Conservation (phyloP, 2,113 vertebrate genomes). For the Ctenodactylus gundi region DNA sequence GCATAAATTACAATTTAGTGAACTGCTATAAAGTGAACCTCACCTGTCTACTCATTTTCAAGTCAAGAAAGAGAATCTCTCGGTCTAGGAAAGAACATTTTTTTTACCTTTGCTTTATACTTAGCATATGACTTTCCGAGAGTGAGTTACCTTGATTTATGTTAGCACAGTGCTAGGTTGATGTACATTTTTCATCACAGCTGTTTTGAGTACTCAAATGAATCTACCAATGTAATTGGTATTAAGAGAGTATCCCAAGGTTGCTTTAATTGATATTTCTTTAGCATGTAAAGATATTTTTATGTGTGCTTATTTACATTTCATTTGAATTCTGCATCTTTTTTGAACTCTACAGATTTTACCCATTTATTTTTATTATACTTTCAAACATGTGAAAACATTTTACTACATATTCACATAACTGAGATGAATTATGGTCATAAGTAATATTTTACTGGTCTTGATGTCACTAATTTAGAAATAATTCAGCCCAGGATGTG, state of each 20-base stretch:
- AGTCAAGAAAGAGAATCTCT: neutral
- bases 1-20: neutral
- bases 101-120: neutral
- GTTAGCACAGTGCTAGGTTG: neutral
- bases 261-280: neutral
- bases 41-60: neutral
- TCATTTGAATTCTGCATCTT: slow-evolving; percentile 34
- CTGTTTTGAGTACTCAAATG: neutral
- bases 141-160: neutral
- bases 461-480: neutral
- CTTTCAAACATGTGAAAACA: neutral
- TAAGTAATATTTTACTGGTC: neutral
- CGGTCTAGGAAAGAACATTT: neutral
- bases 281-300: neutral
- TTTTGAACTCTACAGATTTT: slow-evolving; percentile 15
- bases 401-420: neutral
- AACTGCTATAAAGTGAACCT: neutral
- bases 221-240: neutral
- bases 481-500: neutral
- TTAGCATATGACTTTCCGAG: neutral
- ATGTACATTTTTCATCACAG: neutral
- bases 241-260: neutral
- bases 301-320: neutral
- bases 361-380: neutral
- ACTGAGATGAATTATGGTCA: neutral